Percentiles rank a stretch among this genome's conserved stretches.
phyloP scores from a whole-genome alignment of 2,888 invertebrate genomes.

The Sicus ferrugineus region DNA sequence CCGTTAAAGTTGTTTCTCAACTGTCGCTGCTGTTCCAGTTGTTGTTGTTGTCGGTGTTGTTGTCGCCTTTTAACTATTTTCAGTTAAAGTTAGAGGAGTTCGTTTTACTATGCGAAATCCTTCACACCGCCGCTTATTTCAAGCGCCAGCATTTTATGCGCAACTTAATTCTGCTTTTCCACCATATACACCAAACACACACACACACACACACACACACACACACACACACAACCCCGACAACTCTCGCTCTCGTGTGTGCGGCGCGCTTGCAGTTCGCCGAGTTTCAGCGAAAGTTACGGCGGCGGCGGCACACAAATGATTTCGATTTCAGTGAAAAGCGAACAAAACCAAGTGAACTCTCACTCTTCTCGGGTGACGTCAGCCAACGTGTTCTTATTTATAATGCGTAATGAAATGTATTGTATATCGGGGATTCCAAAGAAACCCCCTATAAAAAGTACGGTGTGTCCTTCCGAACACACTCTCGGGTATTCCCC shows the following conservation, averaged over 20 bases:
- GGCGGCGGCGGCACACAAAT: background rate
- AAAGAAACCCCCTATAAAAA: too few relatives aligned
- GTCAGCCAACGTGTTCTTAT: too few relatives aligned
- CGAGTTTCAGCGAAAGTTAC: conserved; percentile 23
- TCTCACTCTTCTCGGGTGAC: conserved; percentile 36
- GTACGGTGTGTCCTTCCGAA: too few relatives aligned
- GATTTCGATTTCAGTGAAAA: conserved; percentile 12
- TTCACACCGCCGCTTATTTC: conserved; percentile 39
- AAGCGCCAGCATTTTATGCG: conserved; percentile 48
- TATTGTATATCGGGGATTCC: too few relatives aligned
- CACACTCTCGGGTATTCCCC: too few relatives aligned
- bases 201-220: conserved; percentile 8
- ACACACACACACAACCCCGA: background rate
- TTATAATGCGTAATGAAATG: too few relatives aligned
- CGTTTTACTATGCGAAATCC: too few relatives aligned
- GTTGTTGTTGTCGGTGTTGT: conserved; percentile 16
- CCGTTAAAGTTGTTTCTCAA: conserved; percentile 15
- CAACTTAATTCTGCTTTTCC: conserved; percentile 55
- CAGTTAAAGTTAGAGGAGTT: too few relatives aligned
- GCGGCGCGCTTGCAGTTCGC: background rate
- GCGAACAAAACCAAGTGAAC: background rate
- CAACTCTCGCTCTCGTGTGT: background rate
- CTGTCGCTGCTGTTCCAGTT: background rate
- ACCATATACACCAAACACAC: conserved; percentile 45
- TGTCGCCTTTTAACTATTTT: too few relatives aligned